phyloP scores from a whole-genome alignment of 1,140 invertebrate genomes.

The Glossosoma conforme region DNA sequence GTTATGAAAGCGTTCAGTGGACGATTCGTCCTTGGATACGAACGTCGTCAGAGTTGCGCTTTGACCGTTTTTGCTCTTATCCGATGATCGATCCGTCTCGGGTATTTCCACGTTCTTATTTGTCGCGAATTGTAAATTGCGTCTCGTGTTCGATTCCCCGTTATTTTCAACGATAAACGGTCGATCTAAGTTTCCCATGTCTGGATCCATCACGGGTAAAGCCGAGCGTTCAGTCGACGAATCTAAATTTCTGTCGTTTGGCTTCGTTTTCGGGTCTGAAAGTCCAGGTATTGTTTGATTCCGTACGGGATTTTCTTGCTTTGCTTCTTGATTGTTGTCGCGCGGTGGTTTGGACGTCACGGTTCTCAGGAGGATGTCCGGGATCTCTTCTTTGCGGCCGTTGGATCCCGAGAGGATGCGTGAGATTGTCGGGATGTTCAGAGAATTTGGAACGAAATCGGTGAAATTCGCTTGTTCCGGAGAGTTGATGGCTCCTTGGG shows the following conservation, averaged over 20 bases:
- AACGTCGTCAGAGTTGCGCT: conserved; percentile 45
- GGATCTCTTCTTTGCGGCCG: conserved; percentile 72
- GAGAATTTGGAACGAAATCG: conserved; percentile 57
- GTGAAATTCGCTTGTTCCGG: conserved; percentile 52
- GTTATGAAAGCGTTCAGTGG: conserved; percentile 49
- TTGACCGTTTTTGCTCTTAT: conserved; percentile 34
- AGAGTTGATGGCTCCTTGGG: conserved; percentile 28
- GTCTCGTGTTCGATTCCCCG: conserved; percentile 47
- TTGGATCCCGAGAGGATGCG: conserved; percentile 76
- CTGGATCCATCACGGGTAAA: conserved; percentile 46
- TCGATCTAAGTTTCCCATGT: conserved; percentile 51
- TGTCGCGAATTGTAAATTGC: conserved; percentile 47
- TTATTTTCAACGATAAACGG: conserved; percentile 46
- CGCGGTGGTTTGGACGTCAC: conserved; percentile 58
- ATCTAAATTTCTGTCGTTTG: conserved; percentile 41
- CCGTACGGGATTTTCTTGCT: conserved; percentile 33
- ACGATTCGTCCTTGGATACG: conserved; percentile 46
- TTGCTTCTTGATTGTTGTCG: conserved; percentile 13
- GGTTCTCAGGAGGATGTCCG: conserved; percentile 64
- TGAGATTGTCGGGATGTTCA: conserved; percentile 67
- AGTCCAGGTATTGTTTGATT: conserved; percentile 43
- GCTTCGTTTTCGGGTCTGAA: conserved; percentile 38
- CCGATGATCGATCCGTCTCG: conserved; percentile 36
- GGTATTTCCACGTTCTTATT: conserved; percentile 40
- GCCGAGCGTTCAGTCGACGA: conserved; percentile 46